These are phyloP conservation scores for Galemys pyrenaicus DNA, from an alignment of 2,113 vertebrate species.

Conservation along the genomic window DNA sequence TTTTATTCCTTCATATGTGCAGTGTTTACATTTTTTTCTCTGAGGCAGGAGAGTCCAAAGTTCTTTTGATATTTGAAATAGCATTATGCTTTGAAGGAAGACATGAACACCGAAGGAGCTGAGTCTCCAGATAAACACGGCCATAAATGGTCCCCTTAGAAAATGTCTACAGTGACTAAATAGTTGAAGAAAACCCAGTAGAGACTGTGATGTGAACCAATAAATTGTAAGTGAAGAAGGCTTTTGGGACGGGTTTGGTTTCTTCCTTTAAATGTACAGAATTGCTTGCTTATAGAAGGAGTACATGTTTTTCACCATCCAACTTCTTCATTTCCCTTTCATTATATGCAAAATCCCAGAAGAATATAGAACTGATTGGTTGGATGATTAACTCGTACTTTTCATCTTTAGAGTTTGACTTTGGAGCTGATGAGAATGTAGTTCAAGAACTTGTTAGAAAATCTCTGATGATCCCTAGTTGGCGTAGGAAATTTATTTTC, in stretches of 20 bases:
- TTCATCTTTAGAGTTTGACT: background rate
- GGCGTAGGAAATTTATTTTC: constrained; percentile 59
- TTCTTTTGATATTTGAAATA: constrained; percentile 74
- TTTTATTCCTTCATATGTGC: constrained; percentile 73
- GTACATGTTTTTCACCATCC: background rate
- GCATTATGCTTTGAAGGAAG: constrained; percentile 64
- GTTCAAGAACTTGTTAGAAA: background rate
- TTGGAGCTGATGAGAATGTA: constrained; percentile 1
- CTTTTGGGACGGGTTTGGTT: constrained; percentile 8
- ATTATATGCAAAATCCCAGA: background rate
- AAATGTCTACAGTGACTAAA: constrained; percentile 57
- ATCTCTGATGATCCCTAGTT: background rate
- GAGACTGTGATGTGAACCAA: constrained; percentile 52
- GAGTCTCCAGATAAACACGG: constrained; percentile 62
- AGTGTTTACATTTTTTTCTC: constrained; percentile 73
- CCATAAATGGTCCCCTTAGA: constrained; percentile 69
- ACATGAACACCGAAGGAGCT: constrained; percentile 63
- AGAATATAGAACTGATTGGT: background rate
- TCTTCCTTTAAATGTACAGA: background rate
- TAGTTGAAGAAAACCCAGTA: constrained; percentile 56
- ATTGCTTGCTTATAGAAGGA: background rate
- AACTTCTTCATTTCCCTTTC: background rate
- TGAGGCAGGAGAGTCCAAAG: constrained; percentile 57
- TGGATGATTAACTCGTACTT: constrained; percentile 17
- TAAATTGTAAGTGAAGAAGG: constrained; percentile 40